These are phyloP conservation scores for Cossypha polioptera DNA, from an alignment of 2,797 vertebrate genomes.

Conservation along the genomic window DNA sequence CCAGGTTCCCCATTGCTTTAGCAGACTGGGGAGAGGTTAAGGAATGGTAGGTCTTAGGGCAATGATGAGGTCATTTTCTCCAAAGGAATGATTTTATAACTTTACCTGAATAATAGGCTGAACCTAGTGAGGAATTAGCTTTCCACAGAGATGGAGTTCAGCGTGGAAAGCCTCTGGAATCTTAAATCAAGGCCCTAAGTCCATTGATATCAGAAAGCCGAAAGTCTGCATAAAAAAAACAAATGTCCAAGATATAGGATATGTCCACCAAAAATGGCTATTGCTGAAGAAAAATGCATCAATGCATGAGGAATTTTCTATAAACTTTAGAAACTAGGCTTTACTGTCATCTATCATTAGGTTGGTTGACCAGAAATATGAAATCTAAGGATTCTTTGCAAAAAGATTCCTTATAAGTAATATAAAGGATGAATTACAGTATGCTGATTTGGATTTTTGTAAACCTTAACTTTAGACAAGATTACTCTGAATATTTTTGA, in stretches of 20 bases:
- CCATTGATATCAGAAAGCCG: background rate
- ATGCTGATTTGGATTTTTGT: background rate
- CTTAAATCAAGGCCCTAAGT: background rate
- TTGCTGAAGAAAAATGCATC: background rate
- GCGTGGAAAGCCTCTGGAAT: background rate
- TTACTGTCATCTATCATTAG: background rate
- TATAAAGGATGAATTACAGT: background rate
- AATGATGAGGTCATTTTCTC: background rate
- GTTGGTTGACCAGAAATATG: background rate
- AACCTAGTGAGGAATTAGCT: background rate
- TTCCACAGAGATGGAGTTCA: background rate
- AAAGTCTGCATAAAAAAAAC: background rate
- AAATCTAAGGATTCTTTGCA: background rate
- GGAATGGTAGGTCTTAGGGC: background rate
- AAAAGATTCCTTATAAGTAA: background rate
- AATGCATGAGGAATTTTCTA: background rate
- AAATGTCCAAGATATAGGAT: background rate
- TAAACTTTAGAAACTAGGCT: background rate
- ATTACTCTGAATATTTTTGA: background rate
- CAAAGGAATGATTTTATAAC: background rate
- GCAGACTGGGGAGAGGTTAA: fast-evolving
- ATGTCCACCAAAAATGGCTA: background rate
- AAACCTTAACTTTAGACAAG: background rate
- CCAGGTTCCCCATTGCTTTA: background rate
- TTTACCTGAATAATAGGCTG: background rate